Percentiles rank a stretch among this genome's conserved stretches.
Evolutionary conservation across 2,888 invertebrate species (phyloP).

Genomic region (Orchesellides sinensis): DNA sequence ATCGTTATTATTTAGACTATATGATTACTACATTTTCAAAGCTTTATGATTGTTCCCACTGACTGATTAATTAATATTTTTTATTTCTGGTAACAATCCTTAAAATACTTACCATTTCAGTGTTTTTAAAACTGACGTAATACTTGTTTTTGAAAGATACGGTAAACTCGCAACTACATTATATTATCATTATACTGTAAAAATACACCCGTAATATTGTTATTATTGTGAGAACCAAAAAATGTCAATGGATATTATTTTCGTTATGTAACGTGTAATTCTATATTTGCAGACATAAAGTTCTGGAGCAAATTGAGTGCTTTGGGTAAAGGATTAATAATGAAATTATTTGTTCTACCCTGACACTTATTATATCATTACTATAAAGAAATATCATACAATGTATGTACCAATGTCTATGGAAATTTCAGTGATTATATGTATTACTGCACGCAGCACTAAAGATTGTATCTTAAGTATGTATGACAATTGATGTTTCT

Average conservation of each 20-base stretch:
- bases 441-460: not conserved
- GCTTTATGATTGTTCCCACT: conserved; percentile 66
- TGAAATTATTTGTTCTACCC: not conserved
- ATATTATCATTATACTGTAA: not conserved
- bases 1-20: not conserved
- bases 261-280: conserved; percentile 28
- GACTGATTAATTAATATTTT: conserved; percentile 64
- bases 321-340: not conserved
- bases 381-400: not conserved
- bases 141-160: not conserved
- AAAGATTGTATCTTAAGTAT: not conserved
- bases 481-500: not conserved
- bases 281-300: not conserved
- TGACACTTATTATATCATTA: not conserved
- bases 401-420: not conserved
- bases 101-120: conserved; percentile 42
- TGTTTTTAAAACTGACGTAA: not conserved
- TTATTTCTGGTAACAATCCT: conserved; percentile 64
- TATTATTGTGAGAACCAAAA: conserved; percentile 9
- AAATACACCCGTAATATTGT: not conserved
- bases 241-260: conserved; percentile 40
- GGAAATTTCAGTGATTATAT: too few relatives aligned
- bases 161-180: conserved; percentile 13
- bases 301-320: too few relatives aligned
- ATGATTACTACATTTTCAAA: not conserved